Evolutionary conservation across 2,888 invertebrate species (phyloP).

Genomic region (Calameuta pallipes): DNA sequence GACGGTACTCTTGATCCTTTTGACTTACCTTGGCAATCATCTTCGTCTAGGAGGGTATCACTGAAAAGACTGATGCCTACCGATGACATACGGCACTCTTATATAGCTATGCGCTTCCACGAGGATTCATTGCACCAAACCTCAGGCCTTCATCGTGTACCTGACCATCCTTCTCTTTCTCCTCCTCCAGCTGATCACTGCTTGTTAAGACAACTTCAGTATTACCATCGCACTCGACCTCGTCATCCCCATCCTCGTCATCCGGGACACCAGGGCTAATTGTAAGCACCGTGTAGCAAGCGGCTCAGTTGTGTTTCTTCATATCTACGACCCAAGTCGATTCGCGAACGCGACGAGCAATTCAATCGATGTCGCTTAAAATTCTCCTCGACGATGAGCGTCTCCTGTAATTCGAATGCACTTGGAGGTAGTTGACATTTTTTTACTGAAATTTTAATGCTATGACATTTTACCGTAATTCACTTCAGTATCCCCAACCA

Average conservation of each 20-base stretch:
- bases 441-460: too few species aligned
- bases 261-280: slow-evolving; percentile 11
- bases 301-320: slow-evolving; percentile 46
- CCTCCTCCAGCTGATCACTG: slow-evolving; percentile 10
- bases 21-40: slow-evolving; percentile 53
- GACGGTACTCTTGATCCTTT: slow-evolving; percentile 13
- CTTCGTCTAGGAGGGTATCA: slow-evolving; percentile 48
- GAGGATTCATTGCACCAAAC: slow-evolving; percentile 35
- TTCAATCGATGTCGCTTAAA: too few species aligned
- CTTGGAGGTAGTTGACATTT: too few species aligned
- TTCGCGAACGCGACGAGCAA: too few species aligned
- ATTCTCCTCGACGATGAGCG: too few species aligned
- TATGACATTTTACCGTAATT: too few species aligned
- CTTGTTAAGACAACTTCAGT: too few species aligned
- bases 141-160: slow-evolving; percentile 22
- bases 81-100: slow-evolving; percentile 51
- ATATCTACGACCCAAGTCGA: slow-evolving; percentile 33
- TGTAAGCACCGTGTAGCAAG: slow-evolving; percentile 17
- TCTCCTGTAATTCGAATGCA: too few species aligned
- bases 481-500: too few species aligned
- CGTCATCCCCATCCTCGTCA: slow-evolving; percentile 12
- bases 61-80: slow-evolving; percentile 54
- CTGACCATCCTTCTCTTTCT: slow-evolving; percentile 23
- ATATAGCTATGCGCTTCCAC: slow-evolving; percentile 46
- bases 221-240: slow-evolving; percentile 1